Conservation (phyloP, 2,113 vertebrate species). For the human (Homo sapiens) region DNA sequence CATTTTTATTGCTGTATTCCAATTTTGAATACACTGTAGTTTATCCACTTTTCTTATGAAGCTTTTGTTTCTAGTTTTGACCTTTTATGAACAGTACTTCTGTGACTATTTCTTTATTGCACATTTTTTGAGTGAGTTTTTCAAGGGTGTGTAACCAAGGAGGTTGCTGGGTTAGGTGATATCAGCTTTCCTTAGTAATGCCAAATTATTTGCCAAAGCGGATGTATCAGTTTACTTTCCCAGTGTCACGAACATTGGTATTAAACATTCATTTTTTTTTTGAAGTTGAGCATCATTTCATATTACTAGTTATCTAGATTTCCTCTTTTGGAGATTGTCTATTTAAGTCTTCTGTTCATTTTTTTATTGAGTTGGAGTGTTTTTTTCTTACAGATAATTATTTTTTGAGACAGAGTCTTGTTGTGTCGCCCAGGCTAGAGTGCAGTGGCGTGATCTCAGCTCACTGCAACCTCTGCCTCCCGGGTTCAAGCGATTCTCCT, state of each 20-base stretch:
- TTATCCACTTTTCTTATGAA: background rate
- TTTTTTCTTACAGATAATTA: background rate
- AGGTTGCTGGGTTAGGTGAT: background rate
- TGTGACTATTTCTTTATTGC: background rate
- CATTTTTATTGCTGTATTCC: background rate
- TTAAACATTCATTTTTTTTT: background rate
- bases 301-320: background rate
- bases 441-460: too few relatives aligned
- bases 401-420: background rate
- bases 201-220: constrained; percentile 31
- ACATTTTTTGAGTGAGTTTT: background rate
- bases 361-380: background rate
- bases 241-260: background rate
- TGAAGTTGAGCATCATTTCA: background rate
- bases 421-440: too few relatives aligned
- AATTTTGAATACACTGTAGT: background rate
- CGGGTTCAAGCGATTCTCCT: too few relatives aligned
- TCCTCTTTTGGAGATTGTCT: constrained; percentile 7
- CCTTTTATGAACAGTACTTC: background rate
- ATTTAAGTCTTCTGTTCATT: background rate
- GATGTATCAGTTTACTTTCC: background rate
- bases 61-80: background rate
- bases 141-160: background rate
- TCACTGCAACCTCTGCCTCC: too few relatives aligned
- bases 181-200: background rate